Evolutionary conservation across 1,140 invertebrate species (phyloP).

Genomic region (Anoplophora glabripennis): DNA sequence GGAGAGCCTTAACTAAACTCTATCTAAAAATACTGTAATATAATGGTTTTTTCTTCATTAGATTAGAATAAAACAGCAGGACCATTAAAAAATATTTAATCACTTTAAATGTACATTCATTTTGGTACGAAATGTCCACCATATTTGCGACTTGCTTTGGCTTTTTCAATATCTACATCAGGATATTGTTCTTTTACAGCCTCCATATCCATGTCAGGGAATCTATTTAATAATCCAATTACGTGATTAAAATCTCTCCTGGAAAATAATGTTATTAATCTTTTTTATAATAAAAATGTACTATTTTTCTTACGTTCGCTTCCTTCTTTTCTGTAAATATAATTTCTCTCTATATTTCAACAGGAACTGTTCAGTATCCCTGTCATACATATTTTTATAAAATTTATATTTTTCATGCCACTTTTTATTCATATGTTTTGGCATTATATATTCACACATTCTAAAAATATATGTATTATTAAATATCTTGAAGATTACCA

Average conservation of each 20-base stretch:
- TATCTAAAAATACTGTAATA: too few species aligned
- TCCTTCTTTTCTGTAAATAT: constrained; percentile 55
- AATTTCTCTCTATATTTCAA: constrained; percentile 64
- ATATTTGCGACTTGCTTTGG: constrained; percentile 54
- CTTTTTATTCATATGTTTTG: constrained; percentile 58
- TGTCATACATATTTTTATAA: constrained; percentile 43
- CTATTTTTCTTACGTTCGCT: constrained; percentile 8
- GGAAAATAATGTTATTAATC: constrained; percentile 42
- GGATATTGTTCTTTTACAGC: constrained; percentile 72
- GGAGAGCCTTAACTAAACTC: too few species aligned
- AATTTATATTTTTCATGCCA: constrained; percentile 56
- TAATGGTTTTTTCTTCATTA: too few species aligned
- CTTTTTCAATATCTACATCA: constrained; percentile 68
- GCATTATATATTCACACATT: constrained; percentile 55
- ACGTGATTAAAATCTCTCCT: constrained; percentile 66
- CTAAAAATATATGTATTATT: constrained; percentile 38
- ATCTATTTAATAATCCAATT: constrained; percentile 64
- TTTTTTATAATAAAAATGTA: constrained; percentile 8
- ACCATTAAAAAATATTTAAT: constrained; percentile 4
- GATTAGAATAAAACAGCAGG: background rate
- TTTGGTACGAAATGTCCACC: constrained; percentile 61
- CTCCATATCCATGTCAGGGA: constrained; percentile 73
- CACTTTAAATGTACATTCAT: constrained; percentile 25
- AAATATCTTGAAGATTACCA: too few species aligned
- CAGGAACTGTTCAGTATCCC: constrained; percentile 63